Evolutionary conservation across 2,113 vertebrate species (phyloP), one percentile per base, ranked within the genome.

Genomic region (Orthochromis malagaraziensis): DNA sequence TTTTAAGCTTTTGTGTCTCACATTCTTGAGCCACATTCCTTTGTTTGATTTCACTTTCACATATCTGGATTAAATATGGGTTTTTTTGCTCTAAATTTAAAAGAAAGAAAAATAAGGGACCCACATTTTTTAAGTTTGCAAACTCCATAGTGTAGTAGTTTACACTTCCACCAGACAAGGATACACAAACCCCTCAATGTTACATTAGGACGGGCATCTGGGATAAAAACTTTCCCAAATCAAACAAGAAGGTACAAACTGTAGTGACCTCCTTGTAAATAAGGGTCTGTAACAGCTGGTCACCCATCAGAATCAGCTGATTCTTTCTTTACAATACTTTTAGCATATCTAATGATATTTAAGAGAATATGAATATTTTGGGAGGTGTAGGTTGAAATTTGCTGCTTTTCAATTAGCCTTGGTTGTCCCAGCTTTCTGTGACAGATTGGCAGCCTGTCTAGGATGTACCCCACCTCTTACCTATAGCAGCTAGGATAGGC

Each of bases 161-260:
- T 1, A 68, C 60, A 65, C 60, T 38, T 38, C 17, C 33, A 7
- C 17, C 11, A 17, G 26, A 60, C 2, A 60, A 60, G 57, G 57
- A 31, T 60, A 2, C 33, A 21, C 33, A 38, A 38, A 65, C 10
- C 60, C 33, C 0, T 65, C 60, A 13, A 38, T 1, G 33, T 21
- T 65, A 38, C 1, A 21, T 21, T 38, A 38, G 33, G 60, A 65
- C 0, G 0, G 29, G 29, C 6, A 63, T 35, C 31, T 0, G 10
- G 33, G 1, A 5, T 3, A n/a, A 21, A 65, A 65, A 21, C 0
- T 2, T 38, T 65, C 19, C 60, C 33, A 65, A 38, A 38, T 65
- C 33, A 13, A 65, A 65, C 10, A 4, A 38, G 10, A n/a, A 38
- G 60, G 33, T 65, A 38, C 33, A n/a, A 35, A 38, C 60, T 65